These are phyloP conservation scores for Sminthurides aquaticus DNA, from an alignment of 2,888 invertebrate genomes.

Conservation along the genomic window DNA sequence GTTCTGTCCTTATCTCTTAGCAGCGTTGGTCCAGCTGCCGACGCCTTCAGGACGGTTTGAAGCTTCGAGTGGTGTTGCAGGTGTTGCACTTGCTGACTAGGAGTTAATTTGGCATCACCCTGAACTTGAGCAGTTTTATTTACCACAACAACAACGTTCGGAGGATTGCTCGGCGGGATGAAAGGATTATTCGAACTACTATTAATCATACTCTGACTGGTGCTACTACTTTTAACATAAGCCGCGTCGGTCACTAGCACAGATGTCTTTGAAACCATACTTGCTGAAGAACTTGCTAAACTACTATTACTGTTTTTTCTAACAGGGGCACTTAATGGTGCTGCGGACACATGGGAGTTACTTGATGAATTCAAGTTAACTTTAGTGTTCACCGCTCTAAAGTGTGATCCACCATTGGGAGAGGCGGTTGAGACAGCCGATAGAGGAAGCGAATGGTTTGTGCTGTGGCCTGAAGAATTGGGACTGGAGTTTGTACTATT, in stretches of 20 bases:
- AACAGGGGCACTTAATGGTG: slow-evolving; percentile 22
- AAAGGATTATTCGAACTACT: slow-evolving; percentile 20
- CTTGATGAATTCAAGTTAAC: background rate
- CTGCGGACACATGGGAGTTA: background rate
- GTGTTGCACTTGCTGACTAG: slow-evolving; percentile 25
- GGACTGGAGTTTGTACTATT: slow-evolving; percentile 38
- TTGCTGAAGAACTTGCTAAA: slow-evolving; percentile 17
- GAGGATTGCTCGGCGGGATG: slow-evolving; percentile 25
- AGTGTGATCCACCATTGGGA: slow-evolving; percentile 15
- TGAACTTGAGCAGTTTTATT: slow-evolving; percentile 21
- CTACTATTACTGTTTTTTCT: slow-evolving; percentile 20
- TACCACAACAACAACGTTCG: slow-evolving; percentile 20
- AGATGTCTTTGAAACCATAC: slow-evolving; percentile 22
- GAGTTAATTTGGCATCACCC: slow-evolving; percentile 26
- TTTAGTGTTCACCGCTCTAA: background rate
- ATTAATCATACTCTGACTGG: slow-evolving; percentile 5
- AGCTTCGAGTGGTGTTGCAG: slow-evolving; percentile 22
- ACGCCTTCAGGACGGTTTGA: slow-evolving; percentile 26
- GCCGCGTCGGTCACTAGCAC: slow-evolving; percentile 26
- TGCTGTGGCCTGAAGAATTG: slow-evolving; percentile 10
- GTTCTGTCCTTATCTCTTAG: background rate
- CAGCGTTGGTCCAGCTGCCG: background rate
- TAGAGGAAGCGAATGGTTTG: slow-evolving; percentile 14
- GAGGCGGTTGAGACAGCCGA: slow-evolving; percentile 18
- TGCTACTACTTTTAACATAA: slow-evolving; percentile 20